A percentile compares a stretch with the other conserved stretches of the same genome.
These are phyloP conservation scores for Cyprinella venusta DNA, from an alignment of 2,797 vertebrate genomes.

Conservation along the genomic window DNA sequence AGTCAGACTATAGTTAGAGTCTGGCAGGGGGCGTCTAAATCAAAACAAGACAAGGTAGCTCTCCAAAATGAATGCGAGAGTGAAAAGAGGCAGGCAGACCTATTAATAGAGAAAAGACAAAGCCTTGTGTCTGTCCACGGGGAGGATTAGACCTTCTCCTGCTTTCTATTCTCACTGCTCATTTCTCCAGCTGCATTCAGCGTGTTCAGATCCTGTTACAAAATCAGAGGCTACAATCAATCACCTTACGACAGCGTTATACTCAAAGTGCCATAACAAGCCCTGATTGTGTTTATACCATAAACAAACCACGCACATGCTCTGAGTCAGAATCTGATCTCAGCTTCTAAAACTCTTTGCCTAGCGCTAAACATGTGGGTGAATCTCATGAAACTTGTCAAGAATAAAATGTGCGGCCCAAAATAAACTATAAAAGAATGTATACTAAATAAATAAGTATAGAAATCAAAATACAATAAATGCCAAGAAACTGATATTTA, in stretches of 20 bases:
- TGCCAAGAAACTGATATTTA: background rate
- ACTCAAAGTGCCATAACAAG: slow-evolving; percentile 55
- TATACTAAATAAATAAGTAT: background rate
- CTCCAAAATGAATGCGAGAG: slow-evolving; percentile 20
- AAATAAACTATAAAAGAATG: slow-evolving; percentile 21
- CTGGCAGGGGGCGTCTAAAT: slow-evolving; percentile 72
- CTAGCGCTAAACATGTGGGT: background rate
- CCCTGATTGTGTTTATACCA: slow-evolving; percentile 65
- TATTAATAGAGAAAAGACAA: slow-evolving; percentile 80
- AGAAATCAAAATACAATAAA: too few species aligned
- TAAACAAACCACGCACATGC: slow-evolving; percentile 42
- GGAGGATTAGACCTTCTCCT: slow-evolving; percentile 68
- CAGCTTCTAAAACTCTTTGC: slow-evolving; percentile 34
- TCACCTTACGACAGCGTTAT: slow-evolving; percentile 63
- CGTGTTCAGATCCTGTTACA: slow-evolving; percentile 67
- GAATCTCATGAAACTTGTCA: background rate
- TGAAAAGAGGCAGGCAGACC: slow-evolving; percentile 48
- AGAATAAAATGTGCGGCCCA: background rate
- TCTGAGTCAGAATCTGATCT: slow-evolving; percentile 16
- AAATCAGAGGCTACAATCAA: slow-evolving; percentile 59
- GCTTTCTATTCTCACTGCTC: slow-evolving; percentile 66
- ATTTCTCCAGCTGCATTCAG: slow-evolving; percentile 56
- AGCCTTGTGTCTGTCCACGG: slow-evolving; percentile 72
- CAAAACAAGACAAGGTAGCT: slow-evolving; percentile 74
- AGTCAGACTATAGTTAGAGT: slow-evolving; percentile 94